A percentile compares a stretch with the other conserved stretches of the same genome.
phyloP scores from a whole-genome alignment of 2,113 vertebrate species.

The Panthera uncia region DNA sequence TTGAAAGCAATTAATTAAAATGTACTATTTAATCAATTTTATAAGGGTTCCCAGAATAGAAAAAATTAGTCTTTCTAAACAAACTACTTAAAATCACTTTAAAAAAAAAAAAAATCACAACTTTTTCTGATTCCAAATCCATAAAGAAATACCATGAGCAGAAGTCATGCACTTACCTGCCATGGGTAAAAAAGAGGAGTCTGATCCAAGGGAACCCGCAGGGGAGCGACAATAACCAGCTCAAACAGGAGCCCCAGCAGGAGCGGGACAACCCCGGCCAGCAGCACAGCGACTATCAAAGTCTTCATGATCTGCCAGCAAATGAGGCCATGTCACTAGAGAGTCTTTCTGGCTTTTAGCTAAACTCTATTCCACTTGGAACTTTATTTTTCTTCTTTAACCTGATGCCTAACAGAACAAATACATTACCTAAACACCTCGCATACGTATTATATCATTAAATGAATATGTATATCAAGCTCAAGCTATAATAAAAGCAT shows the following conservation, averaged over 20 bases:
- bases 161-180: slow-evolving; percentile 89
- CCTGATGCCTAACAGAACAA: background rate
- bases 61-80: slow-evolving; percentile 29
- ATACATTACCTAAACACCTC: background rate
- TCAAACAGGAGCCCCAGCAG: slow-evolving; percentile 96
- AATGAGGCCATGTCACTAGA: background rate
- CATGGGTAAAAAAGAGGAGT: slow-evolving; percentile 99
- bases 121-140: background rate
- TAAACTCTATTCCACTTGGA: background rate
- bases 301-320: slow-evolving; percentile 95
- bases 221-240: slow-evolving; percentile 96
- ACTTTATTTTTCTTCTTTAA: background rate
- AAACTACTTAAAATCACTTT: slow-evolving; percentile 10
- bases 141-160: background rate
- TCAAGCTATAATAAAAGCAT: background rate
- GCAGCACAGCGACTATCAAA: slow-evolving; percentile 93
- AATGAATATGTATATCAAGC: background rate
- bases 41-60: background rate
- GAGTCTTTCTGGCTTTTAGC: background rate
- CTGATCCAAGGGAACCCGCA: slow-evolving; percentile 97
- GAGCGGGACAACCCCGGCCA: slow-evolving; percentile 96
- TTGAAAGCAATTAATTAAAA: background rate
- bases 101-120: background rate
- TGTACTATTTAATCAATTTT: background rate
- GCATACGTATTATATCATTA: background rate